A percentile compares a stretch with the other conserved stretches of the same genome.
phyloP scores from a whole-genome alignment of 1,140 invertebrate species.

The Pseudomyrmex gracilis region DNA sequence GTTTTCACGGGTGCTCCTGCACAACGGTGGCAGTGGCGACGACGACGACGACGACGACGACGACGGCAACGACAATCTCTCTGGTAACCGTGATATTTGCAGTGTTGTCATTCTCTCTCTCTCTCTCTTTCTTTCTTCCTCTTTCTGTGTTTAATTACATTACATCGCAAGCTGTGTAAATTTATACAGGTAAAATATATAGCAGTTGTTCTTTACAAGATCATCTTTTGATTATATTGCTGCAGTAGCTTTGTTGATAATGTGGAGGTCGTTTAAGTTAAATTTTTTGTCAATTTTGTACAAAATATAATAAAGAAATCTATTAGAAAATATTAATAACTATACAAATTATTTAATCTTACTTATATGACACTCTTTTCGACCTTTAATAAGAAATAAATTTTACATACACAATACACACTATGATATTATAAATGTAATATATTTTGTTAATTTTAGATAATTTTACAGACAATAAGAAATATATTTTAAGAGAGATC shows the following conservation, averaged over 20 bases:
- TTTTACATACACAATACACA: no score
- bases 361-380: not conserved
- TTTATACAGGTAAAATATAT: not conserved
- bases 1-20: constrained; percentile 69
- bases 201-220: not conserved
- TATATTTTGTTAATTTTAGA: not conserved
- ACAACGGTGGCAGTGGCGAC: not conserved
- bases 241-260: not conserved
- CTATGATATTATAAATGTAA: not conserved
- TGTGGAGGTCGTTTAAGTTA: not conserved
- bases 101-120: constrained; percentile 50
- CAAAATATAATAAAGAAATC: not conserved
- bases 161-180: not conserved
- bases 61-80: not conserved
- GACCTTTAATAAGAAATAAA: not conserved
- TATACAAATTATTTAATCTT: not conserved
- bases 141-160: constrained; percentile 51
- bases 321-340: not conserved
- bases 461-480: not conserved
- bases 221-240: not conserved
- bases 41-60: not conserved
- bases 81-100: constrained; percentile 58
- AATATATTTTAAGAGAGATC: not conserved
- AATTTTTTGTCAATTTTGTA: not conserved
- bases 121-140: not conserved